Evolutionary conservation across 2,797 vertebrate species (phyloP), one percentile per base, ranked within the genome.

Genomic region (Knipowitschia caucasica): DNA sequence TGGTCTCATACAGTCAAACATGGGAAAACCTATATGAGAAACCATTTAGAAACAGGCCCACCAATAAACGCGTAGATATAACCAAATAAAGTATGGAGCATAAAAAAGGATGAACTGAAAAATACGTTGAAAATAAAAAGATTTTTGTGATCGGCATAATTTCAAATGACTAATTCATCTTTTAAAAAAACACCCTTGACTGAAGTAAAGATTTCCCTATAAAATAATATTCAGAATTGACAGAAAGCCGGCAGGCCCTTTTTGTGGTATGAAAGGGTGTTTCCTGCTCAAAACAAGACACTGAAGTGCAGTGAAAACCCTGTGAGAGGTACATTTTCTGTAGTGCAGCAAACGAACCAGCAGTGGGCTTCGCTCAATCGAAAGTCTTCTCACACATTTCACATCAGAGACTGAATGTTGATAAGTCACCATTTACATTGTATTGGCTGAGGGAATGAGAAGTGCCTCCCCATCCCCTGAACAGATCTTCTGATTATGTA

Each of bases 1-100:
- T 91, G 88, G 86, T 89, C 89, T 91, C 90, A 91, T 91, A 92
- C 89, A 91, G 89, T 88, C 91, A 90, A 86, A 91, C 85, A 84
- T 83, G 82, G 82, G 76, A 71, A 76, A 83, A 89, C 85, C 74
- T 83, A 89, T 83, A 89, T 86, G 85, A 89, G 85, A 89, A 90
- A 85, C 84, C 84, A 77, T 89, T 86, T 77, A 85, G 83, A 87
- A 88, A 89, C 78, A 87, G 78, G 77, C 83, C 84, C 88, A 81
- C 84, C 85, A 83, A 81, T 71, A 88, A 78, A 84, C 61, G 62
- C 78, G 83, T 69, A 60, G 83, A 83, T 86, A 87, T 77, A 75
- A 88, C 81, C 83, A 76, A 89, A 89, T 85, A 85, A 89, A 88
- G 80, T 77, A 80, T 73, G 80, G 82, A 84, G 86, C 83, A 82